These are phyloP conservation scores for Hylaeus anthracinus DNA, from an alignment of 1,140 invertebrate genomes.

Conservation along the genomic window DNA sequence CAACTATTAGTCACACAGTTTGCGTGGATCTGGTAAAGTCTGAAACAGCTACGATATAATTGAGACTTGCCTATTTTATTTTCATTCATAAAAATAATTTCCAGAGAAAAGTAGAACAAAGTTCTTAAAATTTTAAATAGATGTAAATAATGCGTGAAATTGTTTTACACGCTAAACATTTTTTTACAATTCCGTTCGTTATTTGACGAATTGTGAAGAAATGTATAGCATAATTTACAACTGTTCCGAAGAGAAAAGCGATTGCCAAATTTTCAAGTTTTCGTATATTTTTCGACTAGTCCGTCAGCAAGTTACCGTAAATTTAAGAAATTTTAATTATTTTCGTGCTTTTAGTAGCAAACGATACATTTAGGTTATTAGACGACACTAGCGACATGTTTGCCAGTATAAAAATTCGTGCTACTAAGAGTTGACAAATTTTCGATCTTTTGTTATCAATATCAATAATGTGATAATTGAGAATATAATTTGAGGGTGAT, in stretches of 20 bases:
- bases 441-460: not conserved
- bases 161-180: slow-evolving; percentile 15
- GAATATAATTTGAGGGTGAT: not conserved
- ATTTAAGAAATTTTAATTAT: slow-evolving; percentile 20
- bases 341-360: not conserved
- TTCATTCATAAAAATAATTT: slow-evolving; percentile 21
- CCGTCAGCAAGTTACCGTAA: slow-evolving; percentile 32
- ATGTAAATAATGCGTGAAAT: slow-evolving; percentile 42
- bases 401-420: not conserved
- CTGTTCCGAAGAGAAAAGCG: slow-evolving; percentile 4
- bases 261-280: slow-evolving; percentile 43
- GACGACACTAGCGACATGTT: not conserved
- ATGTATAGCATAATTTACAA: slow-evolving; percentile 18
- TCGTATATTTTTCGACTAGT: slow-evolving; percentile 37
- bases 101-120: slow-evolving; percentile 5
- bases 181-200: slow-evolving; percentile 16
- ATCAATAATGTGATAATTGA: slow-evolving; percentile 4
- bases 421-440: not conserved
- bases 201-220: slow-evolving; percentile 10
- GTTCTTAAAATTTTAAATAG: not conserved
- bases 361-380: not conserved
- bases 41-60: slow-evolving; percentile 56
- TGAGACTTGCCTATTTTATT: slow-evolving; percentile 15
- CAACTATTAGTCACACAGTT: slow-evolving; percentile 82
- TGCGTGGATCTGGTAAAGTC: slow-evolving; percentile 79